phyloP scores from a whole-genome alignment of 2,113 vertebrate species.

The Neodon shergylaensis region DNA sequence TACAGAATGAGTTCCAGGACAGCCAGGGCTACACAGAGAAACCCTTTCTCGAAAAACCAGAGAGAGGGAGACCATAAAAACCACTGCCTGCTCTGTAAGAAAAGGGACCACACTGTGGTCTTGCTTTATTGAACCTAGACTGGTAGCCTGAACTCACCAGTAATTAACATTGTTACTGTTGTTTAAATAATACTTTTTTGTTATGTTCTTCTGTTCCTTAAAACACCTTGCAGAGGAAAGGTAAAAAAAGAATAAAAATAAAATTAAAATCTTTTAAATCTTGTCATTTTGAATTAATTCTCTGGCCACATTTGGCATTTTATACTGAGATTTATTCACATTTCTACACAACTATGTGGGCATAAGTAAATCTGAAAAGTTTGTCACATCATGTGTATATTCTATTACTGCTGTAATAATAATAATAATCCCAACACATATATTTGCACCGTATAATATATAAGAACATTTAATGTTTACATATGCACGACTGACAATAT shows the following conservation, averaged over 20 bases:
- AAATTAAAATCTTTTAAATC: constrained; percentile 41
- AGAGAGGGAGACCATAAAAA: too few species aligned
- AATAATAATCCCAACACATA: neutral
- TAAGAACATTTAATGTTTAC: constrained; percentile 16
- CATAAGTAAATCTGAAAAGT: constrained; percentile 24
- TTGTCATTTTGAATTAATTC: constrained; percentile 14
- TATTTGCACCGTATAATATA: neutral
- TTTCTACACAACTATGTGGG: neutral
- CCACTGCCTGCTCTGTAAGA: too few species aligned
- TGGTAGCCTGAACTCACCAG: neutral
- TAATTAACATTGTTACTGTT: neutral
- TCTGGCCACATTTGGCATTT: neutral
- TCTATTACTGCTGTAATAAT: neutral
- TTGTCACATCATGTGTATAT: neutral
- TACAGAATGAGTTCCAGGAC: too few species aligned
- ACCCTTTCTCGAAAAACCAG: too few species aligned
- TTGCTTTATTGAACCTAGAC: neutral
- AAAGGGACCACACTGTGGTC: neutral
- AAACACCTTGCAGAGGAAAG: constrained; percentile 28
- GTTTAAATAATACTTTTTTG: neutral
- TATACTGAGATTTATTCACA: neutral
- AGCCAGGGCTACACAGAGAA: too few species aligned
- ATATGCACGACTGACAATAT: neutral
- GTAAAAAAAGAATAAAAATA: constrained; percentile 18
- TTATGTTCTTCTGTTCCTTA: constrained; percentile 15